phyloP scores from a whole-genome alignment of 2,888 invertebrate species.

The Drosophila phalerata region DNA sequence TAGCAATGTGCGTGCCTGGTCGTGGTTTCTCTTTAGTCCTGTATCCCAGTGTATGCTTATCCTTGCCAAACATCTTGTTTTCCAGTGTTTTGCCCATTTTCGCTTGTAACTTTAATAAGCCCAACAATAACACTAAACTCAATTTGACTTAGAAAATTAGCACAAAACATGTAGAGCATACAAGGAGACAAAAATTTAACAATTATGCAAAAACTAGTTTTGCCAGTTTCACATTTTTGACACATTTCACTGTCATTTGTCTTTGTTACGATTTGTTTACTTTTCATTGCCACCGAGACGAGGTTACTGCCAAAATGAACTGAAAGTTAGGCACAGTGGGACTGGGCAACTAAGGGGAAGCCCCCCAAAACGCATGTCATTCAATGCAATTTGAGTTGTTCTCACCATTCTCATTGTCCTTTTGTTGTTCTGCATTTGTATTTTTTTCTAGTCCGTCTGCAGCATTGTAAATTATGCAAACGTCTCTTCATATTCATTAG shows the following conservation, averaged over 20 bases:
- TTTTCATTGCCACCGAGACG: conserved; percentile 11
- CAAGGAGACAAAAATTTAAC: conserved; percentile 28
- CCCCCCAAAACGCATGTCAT: conserved; percentile 70
- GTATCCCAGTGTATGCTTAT: not conserved
- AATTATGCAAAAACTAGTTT: conserved; percentile 59
- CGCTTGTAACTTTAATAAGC: conserved; percentile 59
- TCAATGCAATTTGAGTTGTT: conserved; percentile 65
- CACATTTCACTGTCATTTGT: conserved; percentile 68
- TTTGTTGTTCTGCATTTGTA: not conserved
- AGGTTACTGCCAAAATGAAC: not conserved
- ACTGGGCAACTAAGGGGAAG: too few relatives aligned
- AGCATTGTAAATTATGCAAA: conserved; percentile 70
- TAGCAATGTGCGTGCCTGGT: conserved; percentile 46
- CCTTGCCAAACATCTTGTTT: not conserved
- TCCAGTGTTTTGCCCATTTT: conserved; percentile 2
- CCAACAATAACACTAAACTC: conserved; percentile 13
- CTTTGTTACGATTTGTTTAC: conserved; percentile 46
- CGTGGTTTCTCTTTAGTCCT: not conserved
- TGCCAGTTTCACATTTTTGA: conserved; percentile 39
- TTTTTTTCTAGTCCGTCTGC: conserved; percentile 24
- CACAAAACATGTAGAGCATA: not conserved
- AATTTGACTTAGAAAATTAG: conserved; percentile 8
- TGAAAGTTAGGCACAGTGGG: not conserved
- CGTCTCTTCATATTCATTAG: conserved; percentile 77
- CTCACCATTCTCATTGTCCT: conserved; percentile 14